Percentiles rank a stretch among this genome's conserved stretches.
Evolutionary conservation across 2,113 vertebrate genomes (phyloP).

Genomic region (Catharus fuscescens): DNA sequence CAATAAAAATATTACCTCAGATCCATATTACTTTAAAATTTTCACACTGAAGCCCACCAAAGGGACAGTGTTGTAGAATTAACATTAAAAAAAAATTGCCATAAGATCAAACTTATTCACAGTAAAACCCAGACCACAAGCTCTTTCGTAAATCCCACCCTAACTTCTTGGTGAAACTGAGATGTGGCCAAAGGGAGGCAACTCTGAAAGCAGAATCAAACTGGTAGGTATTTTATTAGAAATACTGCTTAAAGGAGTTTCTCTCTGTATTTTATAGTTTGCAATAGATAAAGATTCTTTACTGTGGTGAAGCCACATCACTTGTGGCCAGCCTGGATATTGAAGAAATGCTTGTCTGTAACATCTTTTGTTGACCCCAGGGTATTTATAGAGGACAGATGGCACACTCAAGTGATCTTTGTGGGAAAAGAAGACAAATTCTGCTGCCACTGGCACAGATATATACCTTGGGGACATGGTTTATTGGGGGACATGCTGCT

Average conservation of each 20-base stretch:
- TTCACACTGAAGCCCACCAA: background rate
- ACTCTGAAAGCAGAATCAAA: background rate
- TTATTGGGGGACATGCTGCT: background rate
- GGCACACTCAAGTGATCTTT: background rate
- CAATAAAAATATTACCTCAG: background rate
- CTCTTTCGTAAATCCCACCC: background rate
- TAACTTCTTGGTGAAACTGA: background rate
- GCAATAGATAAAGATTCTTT: background rate
- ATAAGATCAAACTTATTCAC: background rate
- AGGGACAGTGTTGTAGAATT: background rate
- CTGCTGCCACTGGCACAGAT: background rate
- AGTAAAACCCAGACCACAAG: background rate
- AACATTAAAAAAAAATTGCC: background rate
- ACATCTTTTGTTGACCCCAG: background rate
- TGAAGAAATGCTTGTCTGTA: background rate
- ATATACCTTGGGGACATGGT: background rate
- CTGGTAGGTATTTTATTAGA: background rate
- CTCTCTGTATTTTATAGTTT: background rate
- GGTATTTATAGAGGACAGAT: background rate
- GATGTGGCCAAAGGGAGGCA: background rate
- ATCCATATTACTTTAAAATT: background rate
- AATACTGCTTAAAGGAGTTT: background rate
- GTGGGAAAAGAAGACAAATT: background rate
- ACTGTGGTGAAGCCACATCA: background rate
- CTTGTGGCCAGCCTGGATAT: accelerated